Percentiles rank a stretch among this genome's conserved stretches.
Evolutionary conservation across 2,797 vertebrate genomes (phyloP).

Genomic region (Urophycis tenuis): DNA sequence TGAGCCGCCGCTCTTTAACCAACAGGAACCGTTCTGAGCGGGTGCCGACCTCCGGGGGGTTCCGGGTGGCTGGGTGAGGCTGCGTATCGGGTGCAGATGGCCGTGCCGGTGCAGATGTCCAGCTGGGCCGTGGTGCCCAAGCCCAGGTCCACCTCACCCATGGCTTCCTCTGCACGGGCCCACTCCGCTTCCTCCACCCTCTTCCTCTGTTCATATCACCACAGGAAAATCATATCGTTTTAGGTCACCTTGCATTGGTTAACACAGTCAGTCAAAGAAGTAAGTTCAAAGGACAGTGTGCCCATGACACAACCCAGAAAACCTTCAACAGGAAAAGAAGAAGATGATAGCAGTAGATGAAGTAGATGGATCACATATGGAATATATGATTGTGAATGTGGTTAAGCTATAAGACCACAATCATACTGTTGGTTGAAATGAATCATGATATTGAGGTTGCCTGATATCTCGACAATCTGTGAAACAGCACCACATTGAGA

Average conservation of each 20-base stretch:
- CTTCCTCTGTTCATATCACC: conserved; percentile 51
- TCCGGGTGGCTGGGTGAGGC: conserved; percentile 70
- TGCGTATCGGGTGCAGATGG: conserved; percentile 77
- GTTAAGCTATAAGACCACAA: too few species aligned
- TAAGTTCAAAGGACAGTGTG: neutral
- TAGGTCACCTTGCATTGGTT: neutral
- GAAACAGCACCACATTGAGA: too few species aligned
- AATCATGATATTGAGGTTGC: too few species aligned
- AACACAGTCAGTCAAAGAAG: neutral
- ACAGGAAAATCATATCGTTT: neutral
- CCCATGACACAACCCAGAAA: too few species aligned
- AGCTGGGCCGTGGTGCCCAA: conserved; percentile 72
- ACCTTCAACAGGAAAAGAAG: neutral
- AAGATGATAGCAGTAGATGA: too few species aligned
- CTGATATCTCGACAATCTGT: too few species aligned
- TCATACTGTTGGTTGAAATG: too few species aligned
- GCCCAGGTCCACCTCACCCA: conserved; percentile 71
- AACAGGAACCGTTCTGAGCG: too few species aligned
- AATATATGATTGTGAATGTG: too few species aligned
- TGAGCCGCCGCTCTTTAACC: neutral
- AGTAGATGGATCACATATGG: too few species aligned
- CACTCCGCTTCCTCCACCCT: conserved; percentile 66
- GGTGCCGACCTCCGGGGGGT: conserved; percentile 67
- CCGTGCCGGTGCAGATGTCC: conserved; percentile 92
- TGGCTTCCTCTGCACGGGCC: conserved; percentile 40